Evolutionary conservation across 2,113 vertebrate species (phyloP).

Genomic region (Nycticorax nycticorax): DNA sequence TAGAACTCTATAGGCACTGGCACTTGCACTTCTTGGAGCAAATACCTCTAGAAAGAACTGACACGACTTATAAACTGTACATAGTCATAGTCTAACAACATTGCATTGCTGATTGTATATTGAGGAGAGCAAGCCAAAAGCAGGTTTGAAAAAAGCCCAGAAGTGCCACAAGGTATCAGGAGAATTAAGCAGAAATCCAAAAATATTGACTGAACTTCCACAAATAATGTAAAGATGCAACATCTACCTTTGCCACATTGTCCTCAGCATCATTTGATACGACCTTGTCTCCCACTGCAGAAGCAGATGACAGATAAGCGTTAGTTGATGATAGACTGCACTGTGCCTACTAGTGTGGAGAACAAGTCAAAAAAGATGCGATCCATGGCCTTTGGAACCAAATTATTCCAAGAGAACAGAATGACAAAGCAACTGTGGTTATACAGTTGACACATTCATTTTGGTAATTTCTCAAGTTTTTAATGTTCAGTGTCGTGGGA

Average conservation of each 20-base stretch:
- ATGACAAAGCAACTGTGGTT: background rate
- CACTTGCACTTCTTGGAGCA: background rate
- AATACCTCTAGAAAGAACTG: background rate
- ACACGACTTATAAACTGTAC: background rate
- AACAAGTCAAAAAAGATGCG: background rate
- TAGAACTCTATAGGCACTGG: background rate
- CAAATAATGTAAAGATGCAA: background rate
- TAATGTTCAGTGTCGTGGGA: background rate
- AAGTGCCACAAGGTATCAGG: background rate
- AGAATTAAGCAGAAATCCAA: background rate
- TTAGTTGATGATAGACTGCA: background rate
- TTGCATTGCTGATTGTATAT: background rate
- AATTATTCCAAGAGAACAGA: background rate
- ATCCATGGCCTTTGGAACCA: background rate
- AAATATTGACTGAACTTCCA: background rate
- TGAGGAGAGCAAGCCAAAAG: background rate
- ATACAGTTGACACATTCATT: background rate
- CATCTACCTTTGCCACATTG: constrained; percentile 4
- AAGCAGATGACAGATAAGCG: background rate
- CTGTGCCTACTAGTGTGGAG: background rate
- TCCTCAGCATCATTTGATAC: background rate
- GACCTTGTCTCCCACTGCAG: background rate
- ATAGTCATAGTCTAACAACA: background rate
- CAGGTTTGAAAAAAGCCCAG: background rate
- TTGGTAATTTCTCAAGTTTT: background rate